Evolutionary conservation across 2,888 invertebrate genomes (phyloP), one percentile per base, ranked within the genome.

Genomic region (Apotomis capreana): DNA sequence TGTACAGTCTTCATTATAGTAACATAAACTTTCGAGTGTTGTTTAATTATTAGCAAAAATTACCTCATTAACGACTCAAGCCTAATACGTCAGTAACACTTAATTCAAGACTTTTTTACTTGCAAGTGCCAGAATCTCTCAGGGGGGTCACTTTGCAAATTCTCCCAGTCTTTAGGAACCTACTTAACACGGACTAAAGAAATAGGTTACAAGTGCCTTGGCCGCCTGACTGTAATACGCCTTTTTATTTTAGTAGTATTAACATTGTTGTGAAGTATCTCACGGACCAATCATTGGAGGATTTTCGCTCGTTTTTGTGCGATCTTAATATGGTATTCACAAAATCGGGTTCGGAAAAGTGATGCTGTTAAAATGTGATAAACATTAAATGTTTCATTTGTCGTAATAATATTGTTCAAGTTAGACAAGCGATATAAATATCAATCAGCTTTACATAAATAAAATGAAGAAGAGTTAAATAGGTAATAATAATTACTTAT

Each of bases 301-400:
- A 76, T 77, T 79, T 77, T 62, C 49, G 36, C 69, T 58, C 40
- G 76, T 77, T 78, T 80, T 78, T 76, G 46, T 75, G 65, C 71
- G 64, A 64, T 74, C 40, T 52, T 26, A 82, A 84, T 84, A 87
- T 84, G 85, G 85, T 80, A 82, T 83, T 84, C 84, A 83, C 83
- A 82, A 83, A 84, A 82, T 79, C 78, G 76, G 76, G 74, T 84
- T 84, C 81, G 78, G 78, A 80, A 83, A 81, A 83, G 59, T 76
- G 74, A 71, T 74, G 75, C 74, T 59, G 69, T 73, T 73, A 76
- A 70, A 73, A 76, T 55, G 12, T 64, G 64, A 64, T 52, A 26
- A 26, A 26, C 26, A 37, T 49, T 6, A 8, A 9, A 49, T 49
- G 49, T 49, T 49, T 9, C 8, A 49, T 49, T 40, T 40, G 40